phyloP scores from a whole-genome alignment of 2,113 vertebrate genomes.

The Oenanthe melanoleuca region DNA sequence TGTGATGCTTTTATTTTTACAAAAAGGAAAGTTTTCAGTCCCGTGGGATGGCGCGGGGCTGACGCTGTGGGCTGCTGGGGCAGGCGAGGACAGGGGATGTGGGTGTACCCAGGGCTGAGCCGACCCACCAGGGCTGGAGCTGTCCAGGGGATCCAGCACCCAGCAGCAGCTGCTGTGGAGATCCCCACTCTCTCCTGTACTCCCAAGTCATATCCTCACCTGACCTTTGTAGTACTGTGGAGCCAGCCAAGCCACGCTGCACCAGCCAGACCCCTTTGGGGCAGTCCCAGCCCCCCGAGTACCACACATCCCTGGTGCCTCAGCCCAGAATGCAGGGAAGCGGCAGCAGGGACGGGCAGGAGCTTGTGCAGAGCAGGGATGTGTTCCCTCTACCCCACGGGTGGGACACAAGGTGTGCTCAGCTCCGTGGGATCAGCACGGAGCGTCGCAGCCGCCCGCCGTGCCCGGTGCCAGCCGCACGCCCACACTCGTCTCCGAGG shows the following conservation, averaged over 20 bases:
- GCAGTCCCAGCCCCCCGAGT: background rate
- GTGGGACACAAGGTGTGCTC: accelerated
- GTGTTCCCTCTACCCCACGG: background rate
- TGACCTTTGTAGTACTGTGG: background rate
- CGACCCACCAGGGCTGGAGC: accelerated
- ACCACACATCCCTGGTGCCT: accelerated
- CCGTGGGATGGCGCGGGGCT: background rate
- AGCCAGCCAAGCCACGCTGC: accelerated
- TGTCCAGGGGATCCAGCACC: background rate
- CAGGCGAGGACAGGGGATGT: accelerated
- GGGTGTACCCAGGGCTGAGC: background rate
- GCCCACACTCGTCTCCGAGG: background rate
- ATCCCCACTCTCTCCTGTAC: accelerated
- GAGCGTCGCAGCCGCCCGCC: accelerated
- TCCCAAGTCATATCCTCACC: background rate
- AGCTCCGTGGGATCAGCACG: accelerated
- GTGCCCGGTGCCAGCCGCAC: background rate
- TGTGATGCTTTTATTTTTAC: background rate
- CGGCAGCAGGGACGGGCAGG: accelerated
- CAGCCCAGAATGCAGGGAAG: accelerated
- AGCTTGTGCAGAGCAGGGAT: accelerated
- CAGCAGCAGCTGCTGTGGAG: background rate
- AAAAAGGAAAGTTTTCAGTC: background rate
- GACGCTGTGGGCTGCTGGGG: background rate
- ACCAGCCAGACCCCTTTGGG: accelerated